Conservation (phyloP, 2,113 vertebrate species). For the Colossoma macropomum region DNA sequence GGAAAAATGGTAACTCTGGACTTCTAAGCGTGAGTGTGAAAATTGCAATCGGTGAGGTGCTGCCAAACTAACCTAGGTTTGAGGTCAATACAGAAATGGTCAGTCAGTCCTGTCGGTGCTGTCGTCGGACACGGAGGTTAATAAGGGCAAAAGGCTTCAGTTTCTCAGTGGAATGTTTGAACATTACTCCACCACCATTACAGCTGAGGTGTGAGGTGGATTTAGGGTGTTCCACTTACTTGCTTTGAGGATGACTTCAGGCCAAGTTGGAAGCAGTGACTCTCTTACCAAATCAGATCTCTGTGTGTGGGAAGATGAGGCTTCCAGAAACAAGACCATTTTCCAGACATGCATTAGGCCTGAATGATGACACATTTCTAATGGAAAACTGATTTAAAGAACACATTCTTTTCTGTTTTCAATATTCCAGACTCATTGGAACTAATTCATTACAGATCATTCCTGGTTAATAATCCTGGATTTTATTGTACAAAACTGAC, state of each 20-base stretch:
- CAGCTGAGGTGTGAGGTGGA: not conserved
- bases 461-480: not conserved
- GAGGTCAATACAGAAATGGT: too few relatives aligned
- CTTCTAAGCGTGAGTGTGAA: too few relatives aligned
- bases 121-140: not conserved
- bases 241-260: not conserved
- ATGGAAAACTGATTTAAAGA: slow-evolving; percentile 1
- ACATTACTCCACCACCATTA: not conserved
- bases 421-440: not conserved
- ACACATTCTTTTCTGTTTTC: too few relatives aligned
- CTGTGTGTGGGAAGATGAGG: not conserved
- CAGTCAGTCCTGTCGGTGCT: not conserved
- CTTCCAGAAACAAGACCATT: not conserved
- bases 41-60: too few relatives aligned
- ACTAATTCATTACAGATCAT: not conserved
- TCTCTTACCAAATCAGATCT: not conserved
- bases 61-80: too few relatives aligned
- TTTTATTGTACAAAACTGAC: too few relatives aligned
- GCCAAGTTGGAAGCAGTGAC: not conserved
- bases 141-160: not conserved
- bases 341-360: slow-evolving; percentile 41
- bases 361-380: slow-evolving; percentile 25
- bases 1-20: too few relatives aligned
- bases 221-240: slow-evolving; percentile 8
- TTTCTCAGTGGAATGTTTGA: not conserved